Evolutionary conservation across 2,797 vertebrate species (phyloP).

Genomic region (Menidia menidia): DNA sequence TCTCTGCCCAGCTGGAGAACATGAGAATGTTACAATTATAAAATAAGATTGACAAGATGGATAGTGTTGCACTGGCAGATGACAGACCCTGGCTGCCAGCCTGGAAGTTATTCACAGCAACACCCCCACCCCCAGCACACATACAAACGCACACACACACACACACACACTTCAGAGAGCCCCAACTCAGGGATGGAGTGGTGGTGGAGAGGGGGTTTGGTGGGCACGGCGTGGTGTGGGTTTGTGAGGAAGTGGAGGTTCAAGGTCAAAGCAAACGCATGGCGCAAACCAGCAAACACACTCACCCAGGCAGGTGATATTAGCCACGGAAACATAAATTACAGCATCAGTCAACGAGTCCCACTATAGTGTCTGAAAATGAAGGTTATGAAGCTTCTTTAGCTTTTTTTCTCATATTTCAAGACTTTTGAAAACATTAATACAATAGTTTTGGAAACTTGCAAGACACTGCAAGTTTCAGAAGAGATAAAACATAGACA

Average conservation of each 20-base stretch:
- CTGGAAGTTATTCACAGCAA: constrained; percentile 77
- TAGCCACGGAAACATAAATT: constrained; percentile 34
- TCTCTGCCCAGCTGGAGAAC: constrained; percentile 71
- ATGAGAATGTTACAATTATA: constrained; percentile 84
- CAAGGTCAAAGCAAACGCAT: constrained; percentile 72
- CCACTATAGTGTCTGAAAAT: constrained; percentile 5
- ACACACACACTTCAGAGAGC: constrained; percentile 42
- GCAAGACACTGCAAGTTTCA: constrained; percentile 1
- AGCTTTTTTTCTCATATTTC: constrained; percentile 13
- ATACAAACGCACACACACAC: constrained; percentile 20
- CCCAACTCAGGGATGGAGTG: constrained; percentile 58
- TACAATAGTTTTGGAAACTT: constrained; percentile 3
- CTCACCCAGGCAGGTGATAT: not conserved
- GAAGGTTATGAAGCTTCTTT: not conserved
- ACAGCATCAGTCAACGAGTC: constrained; percentile 25
- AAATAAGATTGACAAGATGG: constrained; percentile 81
- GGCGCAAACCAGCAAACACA: constrained; percentile 57
- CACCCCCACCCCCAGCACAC: constrained; percentile 8
- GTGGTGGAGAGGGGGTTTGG: constrained; percentile 6
- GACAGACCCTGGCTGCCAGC: constrained; percentile 68
- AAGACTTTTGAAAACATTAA: not conserved
- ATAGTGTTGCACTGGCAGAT: constrained; percentile 79
- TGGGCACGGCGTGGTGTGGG: constrained; percentile 23
- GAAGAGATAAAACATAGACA: constrained; percentile 31
- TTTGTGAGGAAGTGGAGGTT: constrained; percentile 20